Conservation (phyloP, 35 echinoderm and acorn worm species). For the Anneissia japonica region DNA sequence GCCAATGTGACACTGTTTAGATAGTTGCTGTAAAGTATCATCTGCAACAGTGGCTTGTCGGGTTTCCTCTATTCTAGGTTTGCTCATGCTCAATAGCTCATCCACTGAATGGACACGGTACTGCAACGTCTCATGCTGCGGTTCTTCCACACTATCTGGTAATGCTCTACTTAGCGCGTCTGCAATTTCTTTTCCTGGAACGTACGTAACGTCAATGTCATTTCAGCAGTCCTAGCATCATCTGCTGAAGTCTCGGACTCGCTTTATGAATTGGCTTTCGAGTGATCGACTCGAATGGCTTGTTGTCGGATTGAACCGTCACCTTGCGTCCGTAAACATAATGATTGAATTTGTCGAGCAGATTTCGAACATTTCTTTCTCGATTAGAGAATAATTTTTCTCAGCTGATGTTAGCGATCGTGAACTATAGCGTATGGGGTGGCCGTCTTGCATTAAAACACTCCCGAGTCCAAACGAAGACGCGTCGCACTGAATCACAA, state of each 20-base stretch:
- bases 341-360: slow-evolving; percentile 47
- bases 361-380: slow-evolving; percentile 38
- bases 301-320: slow-evolving; percentile 30
- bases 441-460: slow-evolving; percentile 36
- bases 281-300: slow-evolving; percentile 45
- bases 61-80: neutral
- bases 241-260: slow-evolving; percentile 22
- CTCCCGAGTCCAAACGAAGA: slow-evolving; percentile 30
- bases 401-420: slow-evolving; percentile 24
- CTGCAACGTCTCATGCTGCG: neutral
- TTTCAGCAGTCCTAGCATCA: slow-evolving; percentile 36
- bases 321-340: slow-evolving; percentile 23
- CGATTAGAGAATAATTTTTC: slow-evolving; percentile 15
- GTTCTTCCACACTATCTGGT: neutral
- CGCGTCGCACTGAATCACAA: slow-evolving; percentile 19
- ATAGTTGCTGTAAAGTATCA: neutral
- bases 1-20: neutral
- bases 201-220: slow-evolving; percentile 14
- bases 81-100: neutral
- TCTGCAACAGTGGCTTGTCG: neutral
- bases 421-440: slow-evolving; percentile 38
- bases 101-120: neutral
- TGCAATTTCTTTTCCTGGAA: slow-evolving; percentile 9
- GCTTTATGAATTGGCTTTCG: slow-evolving; percentile 37
- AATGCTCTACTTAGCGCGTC: slow-evolving; percentile 10